These are phyloP conservation scores for Drosophila paranaensis DNA, from an alignment of 2,888 invertebrate genomes.

Conservation along the genomic window DNA sequence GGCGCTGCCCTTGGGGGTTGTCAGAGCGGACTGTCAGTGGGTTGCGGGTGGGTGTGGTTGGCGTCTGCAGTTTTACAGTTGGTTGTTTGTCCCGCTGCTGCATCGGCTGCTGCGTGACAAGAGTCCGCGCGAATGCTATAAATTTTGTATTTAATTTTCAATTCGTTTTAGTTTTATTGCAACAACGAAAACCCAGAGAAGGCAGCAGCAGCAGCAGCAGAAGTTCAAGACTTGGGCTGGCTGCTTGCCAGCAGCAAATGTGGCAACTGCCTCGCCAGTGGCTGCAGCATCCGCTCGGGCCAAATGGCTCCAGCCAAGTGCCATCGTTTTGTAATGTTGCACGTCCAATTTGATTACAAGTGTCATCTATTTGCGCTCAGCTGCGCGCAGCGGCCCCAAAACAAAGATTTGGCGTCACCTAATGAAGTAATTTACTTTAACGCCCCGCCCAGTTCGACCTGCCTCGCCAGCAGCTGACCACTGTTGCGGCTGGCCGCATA, in stretches of 20 bases:
- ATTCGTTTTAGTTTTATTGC: slow-evolving; percentile 78
- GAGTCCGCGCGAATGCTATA: slow-evolving; percentile 72
- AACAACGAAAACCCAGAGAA: slow-evolving; percentile 25
- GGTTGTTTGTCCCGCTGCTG: slow-evolving; percentile 39
- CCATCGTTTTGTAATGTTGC: slow-evolving; percentile 70
- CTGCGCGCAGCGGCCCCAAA: slow-evolving; percentile 19
- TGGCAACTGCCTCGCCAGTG: slow-evolving; percentile 16
- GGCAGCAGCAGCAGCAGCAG: slow-evolving; percentile 22
- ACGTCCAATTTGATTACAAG: slow-evolving; percentile 79
- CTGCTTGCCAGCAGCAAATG: slow-evolving; percentile 43
- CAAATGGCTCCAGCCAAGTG: slow-evolving; percentile 29
- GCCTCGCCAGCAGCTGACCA: not conserved
- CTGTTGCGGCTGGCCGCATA: slow-evolving; percentile 31
- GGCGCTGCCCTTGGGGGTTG: slow-evolving; percentile 11
- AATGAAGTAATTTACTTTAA: slow-evolving; percentile 79
- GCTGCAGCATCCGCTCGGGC: slow-evolving; percentile 64
- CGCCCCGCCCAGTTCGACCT: not conserved
- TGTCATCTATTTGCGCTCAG: slow-evolving; percentile 69
- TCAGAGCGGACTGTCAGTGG: not conserved
- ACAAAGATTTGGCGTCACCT: slow-evolving; percentile 53
- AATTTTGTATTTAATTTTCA: slow-evolving; percentile 79
- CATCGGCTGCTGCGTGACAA: slow-evolving; percentile 62
- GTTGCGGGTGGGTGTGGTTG: not conserved
- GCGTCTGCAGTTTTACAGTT: slow-evolving; percentile 34
- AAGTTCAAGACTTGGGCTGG: slow-evolving; percentile 57